Evolutionary conservation across 2,888 invertebrate genomes (phyloP), one percentile per base, ranked within the genome.

Genomic region (Nemotelus pantherinus): DNA sequence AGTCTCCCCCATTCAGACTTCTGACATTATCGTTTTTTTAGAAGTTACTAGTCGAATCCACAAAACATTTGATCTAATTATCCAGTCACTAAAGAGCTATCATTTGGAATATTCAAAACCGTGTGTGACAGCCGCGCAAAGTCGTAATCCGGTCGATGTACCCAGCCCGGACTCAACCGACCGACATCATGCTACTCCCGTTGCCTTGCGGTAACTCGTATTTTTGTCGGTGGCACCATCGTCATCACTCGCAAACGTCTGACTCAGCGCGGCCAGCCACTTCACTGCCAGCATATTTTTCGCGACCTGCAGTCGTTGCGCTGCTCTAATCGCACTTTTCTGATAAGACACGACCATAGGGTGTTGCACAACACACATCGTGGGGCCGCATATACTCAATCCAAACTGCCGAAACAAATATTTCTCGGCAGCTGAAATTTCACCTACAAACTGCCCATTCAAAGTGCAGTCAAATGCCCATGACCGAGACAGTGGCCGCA

Each of bases 231-330:
- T 25, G 25, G 25, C 25, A 25, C 53, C 53, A 6, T 7, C 58
- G 25, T 25, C 4, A 9, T 58, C 25, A 5, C 43, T 39, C 9
- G 47, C 53, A 53, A 53, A 48, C 41, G 70, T 41, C 70, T 70
- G 70, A 70, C 70, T 70, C 70, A 70, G 70, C 70, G 55, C 68
- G 68, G 45, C 10, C 10, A n/a, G 25, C 55, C 44, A 65, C 45
- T 39, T 65, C 45, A n/a, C 45, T 47, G 41, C 44, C 53, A 53
- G 43, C 53, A 70, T 55, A 70, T 70, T 70, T 53, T 53, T 70
- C 44, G 10, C 48, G 7, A 41, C 5, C 39, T 60, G 60, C 60
- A 43, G 60, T 41, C 41, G 60, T 25, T 3, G 5, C 25, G 25
- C 67, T 50, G 25, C 47, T 47, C 41, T 48, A 68, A 68, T 68